Evolutionary conservation across 23 tunicate species (phyloP).

Genomic region (Trididemnum nubilum): DNA sequence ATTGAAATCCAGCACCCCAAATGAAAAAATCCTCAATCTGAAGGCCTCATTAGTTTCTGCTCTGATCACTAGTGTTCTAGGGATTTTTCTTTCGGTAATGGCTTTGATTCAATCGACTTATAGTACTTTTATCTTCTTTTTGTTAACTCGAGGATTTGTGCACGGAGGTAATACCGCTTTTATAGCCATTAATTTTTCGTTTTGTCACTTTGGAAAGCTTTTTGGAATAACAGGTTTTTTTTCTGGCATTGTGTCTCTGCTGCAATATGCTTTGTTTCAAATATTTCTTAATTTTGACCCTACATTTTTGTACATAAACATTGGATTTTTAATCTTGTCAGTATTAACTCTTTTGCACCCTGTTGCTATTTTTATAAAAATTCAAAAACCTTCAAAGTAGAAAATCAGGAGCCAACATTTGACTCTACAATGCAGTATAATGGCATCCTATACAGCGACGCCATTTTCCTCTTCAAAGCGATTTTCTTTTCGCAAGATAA

Average conservation of each 20-base stretch:
- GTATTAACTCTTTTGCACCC: conserved; percentile 24
- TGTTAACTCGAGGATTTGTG: conserved; percentile 14
- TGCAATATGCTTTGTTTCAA: conserved; percentile 29
- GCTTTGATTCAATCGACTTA: not conserved
- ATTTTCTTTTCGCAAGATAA: no score
- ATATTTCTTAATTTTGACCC: conserved; percentile 5
- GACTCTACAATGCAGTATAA: no score
- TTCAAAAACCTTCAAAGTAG: no score
- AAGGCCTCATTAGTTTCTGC: conserved; percentile 14
- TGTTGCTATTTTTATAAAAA: not conserved
- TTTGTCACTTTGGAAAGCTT: conserved; percentile 21
- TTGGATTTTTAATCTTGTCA: conserved; percentile 7
- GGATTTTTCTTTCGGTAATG: not conserved
- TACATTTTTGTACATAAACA: conserved; percentile 1
- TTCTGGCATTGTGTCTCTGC: conserved; percentile 2
- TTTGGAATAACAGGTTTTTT: conserved; percentile 15
- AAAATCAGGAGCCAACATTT: no score
- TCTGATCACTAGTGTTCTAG: conserved; percentile 21
- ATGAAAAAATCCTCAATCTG: not conserved
- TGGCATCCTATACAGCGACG: no score
- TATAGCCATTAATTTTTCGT: conserved; percentile 16
- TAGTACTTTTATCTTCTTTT: conserved; percentile 9
- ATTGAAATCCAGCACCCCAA: not conserved
- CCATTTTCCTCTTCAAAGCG: no score
- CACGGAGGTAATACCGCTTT: conserved; percentile 28